Base-by-base conservation (phyloP, 2,888 invertebrate genomes). In the Harmothoe impar region DNA sequence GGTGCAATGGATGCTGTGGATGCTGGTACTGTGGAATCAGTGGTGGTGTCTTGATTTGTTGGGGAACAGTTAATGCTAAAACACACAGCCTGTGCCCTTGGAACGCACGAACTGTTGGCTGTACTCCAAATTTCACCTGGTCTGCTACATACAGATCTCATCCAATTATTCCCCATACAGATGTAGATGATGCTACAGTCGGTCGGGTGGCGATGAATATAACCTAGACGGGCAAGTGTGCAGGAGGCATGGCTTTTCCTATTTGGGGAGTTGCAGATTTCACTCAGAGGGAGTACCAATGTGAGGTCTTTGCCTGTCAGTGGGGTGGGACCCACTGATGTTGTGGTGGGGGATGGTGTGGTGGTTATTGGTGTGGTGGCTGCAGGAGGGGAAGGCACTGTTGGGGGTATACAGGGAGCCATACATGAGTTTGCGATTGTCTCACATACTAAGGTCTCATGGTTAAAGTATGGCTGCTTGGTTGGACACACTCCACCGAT, bases 181-280 rank as follows among this genome's bases (percentile, higher is more conserved):
- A 77, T 15, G 25, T 25, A 77, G 77, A 25, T 25, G 1, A 15
- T 77, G 7, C 17, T 23, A 77, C 77, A 77, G 77, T 77, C 25
- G 31, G 20, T 29, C 5, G 77, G 77, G 17, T 77, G 77, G 1
- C 77, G 77, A 31, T 77, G 77, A 29, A 77, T 29, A 29, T 31
- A 29, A 15, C 77, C 77, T 15, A 31, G 15, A n/a, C 35, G n/a
- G 81, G 23, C n/a, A 12, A 17, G 1, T 31, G 77, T 31, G 77
- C 77, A 77, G 29, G 29, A 31, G 25, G n/a, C 25, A 29, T 77
- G 77, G 17, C 43, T 43, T 10, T 10, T 43, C 43, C 43, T 43
- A 43, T 43, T 43, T 43, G 77, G 77, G 1, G 77, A 77, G 17
- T 77, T 77, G 77, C 77, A 77, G 31, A 77, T 23, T 77, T 77